phyloP scores from a whole-genome alignment of 1,140 invertebrate genomes.

The Calliphora vicina region DNA sequence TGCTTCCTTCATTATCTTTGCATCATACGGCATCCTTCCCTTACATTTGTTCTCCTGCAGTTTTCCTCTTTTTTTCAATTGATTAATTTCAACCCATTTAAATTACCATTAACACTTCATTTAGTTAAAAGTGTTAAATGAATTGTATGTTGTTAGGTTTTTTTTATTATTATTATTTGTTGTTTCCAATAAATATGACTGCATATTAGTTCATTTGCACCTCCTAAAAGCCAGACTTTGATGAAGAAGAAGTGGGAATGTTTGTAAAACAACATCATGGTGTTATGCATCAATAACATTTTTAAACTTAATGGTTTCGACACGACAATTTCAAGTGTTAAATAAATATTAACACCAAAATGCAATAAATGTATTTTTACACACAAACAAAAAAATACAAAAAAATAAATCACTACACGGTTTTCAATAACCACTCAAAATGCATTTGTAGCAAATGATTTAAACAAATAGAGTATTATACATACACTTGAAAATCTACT shows the following conservation, averaged over 20 bases:
- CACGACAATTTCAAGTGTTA: constrained; percentile 26
- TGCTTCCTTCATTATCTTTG: no score
- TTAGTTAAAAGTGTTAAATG: constrained; percentile 17
- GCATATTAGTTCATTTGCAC: no score
- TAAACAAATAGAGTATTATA: background rate
- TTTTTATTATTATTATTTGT: no score
- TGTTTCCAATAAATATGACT: no score
- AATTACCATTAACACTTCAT: constrained; percentile 25
- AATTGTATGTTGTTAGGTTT: background rate
- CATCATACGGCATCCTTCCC: no score
- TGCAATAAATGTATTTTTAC: background rate
- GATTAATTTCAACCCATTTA: constrained; percentile 32
- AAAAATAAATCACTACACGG: background rate
- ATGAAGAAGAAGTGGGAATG: background rate
- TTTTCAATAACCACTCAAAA: background rate
- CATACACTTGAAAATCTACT: background rate
- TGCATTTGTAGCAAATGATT: background rate
- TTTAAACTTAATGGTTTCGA: constrained; percentile 13
- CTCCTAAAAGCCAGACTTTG: background rate
- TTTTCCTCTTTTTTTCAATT: background rate
- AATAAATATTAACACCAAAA: constrained; percentile 26
- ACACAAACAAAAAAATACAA: background rate
- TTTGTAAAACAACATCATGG: background rate
- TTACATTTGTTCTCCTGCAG: background rate
- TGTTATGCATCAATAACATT: constrained; percentile 7